Evolutionary conservation across 92 coral and sea anemone genomes (phyloP).

Genomic region (Diadumene lineata): DNA sequence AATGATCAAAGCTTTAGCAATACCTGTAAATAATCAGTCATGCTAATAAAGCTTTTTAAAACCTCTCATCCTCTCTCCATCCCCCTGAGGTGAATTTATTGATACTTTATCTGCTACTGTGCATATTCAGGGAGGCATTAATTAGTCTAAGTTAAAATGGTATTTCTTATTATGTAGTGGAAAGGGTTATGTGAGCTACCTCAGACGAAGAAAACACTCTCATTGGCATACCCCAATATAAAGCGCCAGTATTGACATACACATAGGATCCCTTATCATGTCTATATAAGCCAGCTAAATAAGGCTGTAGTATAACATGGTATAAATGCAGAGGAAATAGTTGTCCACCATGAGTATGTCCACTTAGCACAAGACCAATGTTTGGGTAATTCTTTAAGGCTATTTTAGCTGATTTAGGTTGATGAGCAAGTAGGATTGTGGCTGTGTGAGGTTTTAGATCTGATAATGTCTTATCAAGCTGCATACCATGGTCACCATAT

Average conservation of each 20-base stretch:
- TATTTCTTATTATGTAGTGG: constrained; percentile 4
- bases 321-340: constrained; percentile 75
- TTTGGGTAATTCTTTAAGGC: constrained; percentile 56
- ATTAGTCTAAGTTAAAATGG: too few species aligned
- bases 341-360: constrained; percentile 90
- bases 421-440: constrained; percentile 70
- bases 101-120: too few species aligned
- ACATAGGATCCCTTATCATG: constrained; percentile 64
- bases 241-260: constrained; percentile 75
- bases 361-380: constrained; percentile 67
- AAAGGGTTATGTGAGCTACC: constrained; percentile 60
- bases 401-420: constrained; percentile 69
- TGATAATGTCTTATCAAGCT: constrained; percentile 60
- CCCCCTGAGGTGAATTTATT: too few species aligned
- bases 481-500: constrained; percentile 81
- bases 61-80: too few species aligned
- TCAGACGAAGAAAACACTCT: constrained; percentile 73
- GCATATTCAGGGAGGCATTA: too few species aligned
- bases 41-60: too few species aligned
- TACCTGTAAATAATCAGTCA: too few species aligned
- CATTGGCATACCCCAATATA: constrained; percentile 95
- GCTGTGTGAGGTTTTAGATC: constrained; percentile 60
- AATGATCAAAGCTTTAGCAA: too few species aligned
- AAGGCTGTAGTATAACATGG: constrained; percentile 70
- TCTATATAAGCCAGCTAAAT: constrained; percentile 71